phyloP scores from a whole-genome alignment of 2,888 invertebrate species.

The Hypolimnas misippus region DNA sequence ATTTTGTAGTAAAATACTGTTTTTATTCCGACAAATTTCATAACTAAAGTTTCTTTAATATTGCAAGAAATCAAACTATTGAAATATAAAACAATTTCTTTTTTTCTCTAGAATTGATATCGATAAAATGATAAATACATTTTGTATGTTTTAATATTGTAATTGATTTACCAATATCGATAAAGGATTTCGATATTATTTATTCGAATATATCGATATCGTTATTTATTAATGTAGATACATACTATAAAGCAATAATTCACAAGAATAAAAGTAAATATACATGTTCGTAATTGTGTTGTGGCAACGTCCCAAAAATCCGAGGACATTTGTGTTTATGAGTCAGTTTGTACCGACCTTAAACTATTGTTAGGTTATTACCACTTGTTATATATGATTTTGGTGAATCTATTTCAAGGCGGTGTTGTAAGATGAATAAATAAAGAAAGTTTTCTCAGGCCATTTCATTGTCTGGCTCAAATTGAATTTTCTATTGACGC shows the following conservation, averaged over 20 bases:
- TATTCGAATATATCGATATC: not conserved
- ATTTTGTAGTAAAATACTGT: not conserved
- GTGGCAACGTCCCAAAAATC: slow-evolving; percentile 46
- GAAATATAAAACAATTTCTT: too few species aligned
- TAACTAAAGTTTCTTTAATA: not conserved
- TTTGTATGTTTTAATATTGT: too few species aligned
- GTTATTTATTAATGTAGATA: not conserved
- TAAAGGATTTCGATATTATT: too few species aligned
- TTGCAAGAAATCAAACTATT: too few species aligned
- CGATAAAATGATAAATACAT: too few species aligned
- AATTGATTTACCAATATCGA: too few species aligned
- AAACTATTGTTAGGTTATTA: slow-evolving; percentile 38
- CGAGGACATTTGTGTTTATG: slow-evolving; percentile 38
- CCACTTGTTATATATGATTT: slow-evolving; percentile 25
- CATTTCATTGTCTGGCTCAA: not conserved
- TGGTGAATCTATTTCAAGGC: slow-evolving; percentile 17
- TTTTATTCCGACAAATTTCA: not conserved
- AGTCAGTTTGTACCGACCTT: slow-evolving; percentile 37
- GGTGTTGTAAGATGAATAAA: not conserved
- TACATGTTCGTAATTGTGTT: slow-evolving; percentile 30
- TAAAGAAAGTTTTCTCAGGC: slow-evolving; percentile 16
- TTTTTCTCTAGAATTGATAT: too few species aligned
- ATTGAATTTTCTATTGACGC: not conserved
- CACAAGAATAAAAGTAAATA: slow-evolving; percentile 14
- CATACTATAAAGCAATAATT: not conserved